Conservation (phyloP, 2,797 vertebrate species). For the Petrocephalus sullivani region DNA sequence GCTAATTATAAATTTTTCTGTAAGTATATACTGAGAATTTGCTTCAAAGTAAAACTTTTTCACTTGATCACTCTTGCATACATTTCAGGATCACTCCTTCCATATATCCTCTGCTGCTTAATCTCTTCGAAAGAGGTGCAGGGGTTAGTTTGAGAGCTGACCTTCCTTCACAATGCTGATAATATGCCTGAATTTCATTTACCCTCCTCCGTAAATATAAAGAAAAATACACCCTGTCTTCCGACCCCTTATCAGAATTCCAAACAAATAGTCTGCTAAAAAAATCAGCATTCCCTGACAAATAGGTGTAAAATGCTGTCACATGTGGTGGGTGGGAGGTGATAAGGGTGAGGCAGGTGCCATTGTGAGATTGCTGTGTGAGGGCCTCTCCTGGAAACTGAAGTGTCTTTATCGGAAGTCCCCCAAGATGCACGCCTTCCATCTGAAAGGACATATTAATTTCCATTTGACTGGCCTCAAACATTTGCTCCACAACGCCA, state of each 20-base stretch:
- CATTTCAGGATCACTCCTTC: background rate
- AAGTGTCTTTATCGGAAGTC: background rate
- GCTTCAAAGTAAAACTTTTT: background rate
- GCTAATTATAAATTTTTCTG: constrained; percentile 42
- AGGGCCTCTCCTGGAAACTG: background rate
- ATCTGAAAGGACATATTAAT: background rate
- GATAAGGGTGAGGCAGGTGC: constrained; percentile 22
- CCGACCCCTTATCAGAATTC: constrained; percentile 29
- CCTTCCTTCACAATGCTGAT: constrained; percentile 68
- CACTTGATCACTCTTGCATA: background rate
- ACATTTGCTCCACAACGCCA: background rate
- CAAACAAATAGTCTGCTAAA: constrained; percentile 30
- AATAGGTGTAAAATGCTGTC: constrained; percentile 33
- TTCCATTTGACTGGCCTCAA: background rate
- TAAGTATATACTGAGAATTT: background rate
- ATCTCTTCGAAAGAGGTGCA: constrained; percentile 10
- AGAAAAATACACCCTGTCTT: constrained; percentile 67
- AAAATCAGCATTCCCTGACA: constrained; percentile 36
- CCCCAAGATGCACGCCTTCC: background rate
- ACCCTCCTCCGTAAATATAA: constrained; percentile 66
- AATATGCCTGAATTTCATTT: constrained; percentile 66
- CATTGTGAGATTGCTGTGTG: constrained; percentile 18
- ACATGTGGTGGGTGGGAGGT: constrained; percentile 21
- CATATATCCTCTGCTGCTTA: constrained; percentile 43
- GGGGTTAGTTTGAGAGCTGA: constrained; percentile 44